A percentile compares a stretch with the other conserved stretches of the same genome.
phyloP scores from a whole-genome alignment of 1,140 invertebrate genomes.

The Dendrolimus kikuchii region DNA sequence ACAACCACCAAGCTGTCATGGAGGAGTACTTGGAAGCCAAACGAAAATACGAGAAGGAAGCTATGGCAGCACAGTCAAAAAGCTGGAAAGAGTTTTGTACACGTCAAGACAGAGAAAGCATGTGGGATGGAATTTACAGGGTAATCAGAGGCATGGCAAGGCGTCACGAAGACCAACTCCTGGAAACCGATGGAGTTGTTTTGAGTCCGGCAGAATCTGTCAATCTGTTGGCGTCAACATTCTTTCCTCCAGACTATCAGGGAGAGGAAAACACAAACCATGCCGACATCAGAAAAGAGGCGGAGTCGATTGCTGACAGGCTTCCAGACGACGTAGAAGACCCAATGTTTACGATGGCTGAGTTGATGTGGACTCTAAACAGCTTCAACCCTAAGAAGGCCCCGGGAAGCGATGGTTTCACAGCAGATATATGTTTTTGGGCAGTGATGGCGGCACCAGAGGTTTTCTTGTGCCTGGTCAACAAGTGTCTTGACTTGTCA shows the following conservation, averaged over 20 bases:
- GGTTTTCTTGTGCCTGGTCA: neutral
- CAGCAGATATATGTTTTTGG: neutral
- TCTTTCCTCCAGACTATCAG: neutral
- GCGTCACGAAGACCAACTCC: neutral
- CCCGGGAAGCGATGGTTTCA: neutral
- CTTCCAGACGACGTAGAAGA: neutral
- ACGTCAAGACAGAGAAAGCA: neutral
- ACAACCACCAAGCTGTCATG: neutral
- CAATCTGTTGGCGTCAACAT: neutral
- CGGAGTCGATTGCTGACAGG: neutral
- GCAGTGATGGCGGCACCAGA: neutral
- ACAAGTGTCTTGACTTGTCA: neutral
- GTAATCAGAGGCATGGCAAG: neutral
- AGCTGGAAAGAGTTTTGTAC: neutral
- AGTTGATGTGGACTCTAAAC: neutral
- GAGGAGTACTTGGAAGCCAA: neutral
- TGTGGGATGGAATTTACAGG: neutral
- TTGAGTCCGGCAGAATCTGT: neutral
- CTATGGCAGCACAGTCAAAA: neutral
- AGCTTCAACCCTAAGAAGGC: constrained; percentile 1
- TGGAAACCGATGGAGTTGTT: neutral
- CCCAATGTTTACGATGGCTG: neutral
- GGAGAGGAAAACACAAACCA: neutral
- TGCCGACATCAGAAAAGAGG: neutral
- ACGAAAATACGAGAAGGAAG: neutral